Evolutionary conservation across 2,888 invertebrate species (phyloP).

Genomic region (Morpho achilles): DNA sequence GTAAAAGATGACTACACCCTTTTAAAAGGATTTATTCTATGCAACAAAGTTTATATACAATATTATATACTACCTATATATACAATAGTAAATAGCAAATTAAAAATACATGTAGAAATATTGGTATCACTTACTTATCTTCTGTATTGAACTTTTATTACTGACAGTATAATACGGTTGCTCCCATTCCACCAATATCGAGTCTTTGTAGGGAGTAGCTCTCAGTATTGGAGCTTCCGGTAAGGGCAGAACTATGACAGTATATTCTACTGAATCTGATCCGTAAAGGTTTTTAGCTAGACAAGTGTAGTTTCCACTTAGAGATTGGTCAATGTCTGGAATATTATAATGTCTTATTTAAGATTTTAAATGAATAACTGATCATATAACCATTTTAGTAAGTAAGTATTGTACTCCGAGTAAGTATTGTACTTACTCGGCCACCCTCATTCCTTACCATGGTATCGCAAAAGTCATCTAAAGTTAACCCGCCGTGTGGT

Average conservation of each 20-base stretch:
- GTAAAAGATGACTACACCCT: too few species aligned
- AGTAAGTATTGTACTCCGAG: too few species aligned
- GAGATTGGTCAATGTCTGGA: constrained; percentile 73
- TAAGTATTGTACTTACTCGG: too few species aligned
- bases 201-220: constrained; percentile 69
- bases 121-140: constrained; percentile 54
- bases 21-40: too few species aligned
- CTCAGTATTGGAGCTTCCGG: constrained; percentile 85
- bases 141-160: constrained; percentile 54
- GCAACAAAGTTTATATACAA: too few species aligned
- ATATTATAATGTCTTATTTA: constrained; percentile 1
- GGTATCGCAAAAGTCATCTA: too few species aligned
- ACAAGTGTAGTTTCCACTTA: constrained; percentile 90
- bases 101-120: background rate
- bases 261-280: constrained; percentile 89
- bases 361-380: too few species aligned
- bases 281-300: constrained; percentile 91
- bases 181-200: constrained; percentile 82
- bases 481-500: too few species aligned
- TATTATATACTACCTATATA: too few species aligned
- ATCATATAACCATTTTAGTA: too few species aligned
- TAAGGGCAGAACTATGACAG: constrained; percentile 86
- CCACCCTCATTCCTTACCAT: too few species aligned
- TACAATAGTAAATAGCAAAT: too few species aligned
- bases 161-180: constrained; percentile 67